Conservation (phyloP, 2,797 vertebrate species). For the Ctenosaura bakeri region DNA sequence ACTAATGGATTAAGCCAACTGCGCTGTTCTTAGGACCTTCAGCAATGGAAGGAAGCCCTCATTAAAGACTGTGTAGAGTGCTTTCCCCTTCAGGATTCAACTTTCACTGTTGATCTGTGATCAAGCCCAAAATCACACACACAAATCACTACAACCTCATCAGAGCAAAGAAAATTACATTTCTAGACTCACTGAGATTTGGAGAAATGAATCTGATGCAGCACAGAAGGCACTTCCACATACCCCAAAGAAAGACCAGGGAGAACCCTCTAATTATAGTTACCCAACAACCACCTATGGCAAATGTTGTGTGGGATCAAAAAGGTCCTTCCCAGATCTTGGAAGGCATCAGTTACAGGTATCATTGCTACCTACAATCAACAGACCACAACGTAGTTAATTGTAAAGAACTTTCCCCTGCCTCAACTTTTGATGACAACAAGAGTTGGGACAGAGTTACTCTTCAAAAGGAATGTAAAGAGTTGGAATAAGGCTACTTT, state of each 20-base stretch:
- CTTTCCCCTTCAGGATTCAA: not conserved
- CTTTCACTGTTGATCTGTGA: not conserved
- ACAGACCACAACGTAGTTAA: too few species aligned
- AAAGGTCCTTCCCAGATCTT: not conserved
- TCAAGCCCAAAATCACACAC: too few species aligned
- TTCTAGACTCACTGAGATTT: not conserved
- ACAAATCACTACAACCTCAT: not conserved
- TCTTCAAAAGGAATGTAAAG: too few species aligned
- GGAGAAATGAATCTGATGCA: not conserved
- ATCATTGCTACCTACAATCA: too few species aligned
- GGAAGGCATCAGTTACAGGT: not conserved
- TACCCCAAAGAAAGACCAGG: not conserved
- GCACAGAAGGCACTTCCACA: not conserved
- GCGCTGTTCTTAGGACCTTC: slow-evolving; percentile 21
- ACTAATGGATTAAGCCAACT: slow-evolving; percentile 13
- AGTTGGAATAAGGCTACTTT: too few species aligned
- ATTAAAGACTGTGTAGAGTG: not conserved
- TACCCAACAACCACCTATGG: not conserved
- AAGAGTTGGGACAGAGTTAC: too few species aligned
- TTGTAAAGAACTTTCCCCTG: too few species aligned
- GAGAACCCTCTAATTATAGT: not conserved
- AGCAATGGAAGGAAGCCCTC: not conserved
- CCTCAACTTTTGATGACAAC: too few species aligned
- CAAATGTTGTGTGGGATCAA: too few species aligned
- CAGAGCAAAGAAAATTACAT: not conserved